Conservation (phyloP, 1,140 invertebrate species). For the Drosophila ficusphila region DNA sequence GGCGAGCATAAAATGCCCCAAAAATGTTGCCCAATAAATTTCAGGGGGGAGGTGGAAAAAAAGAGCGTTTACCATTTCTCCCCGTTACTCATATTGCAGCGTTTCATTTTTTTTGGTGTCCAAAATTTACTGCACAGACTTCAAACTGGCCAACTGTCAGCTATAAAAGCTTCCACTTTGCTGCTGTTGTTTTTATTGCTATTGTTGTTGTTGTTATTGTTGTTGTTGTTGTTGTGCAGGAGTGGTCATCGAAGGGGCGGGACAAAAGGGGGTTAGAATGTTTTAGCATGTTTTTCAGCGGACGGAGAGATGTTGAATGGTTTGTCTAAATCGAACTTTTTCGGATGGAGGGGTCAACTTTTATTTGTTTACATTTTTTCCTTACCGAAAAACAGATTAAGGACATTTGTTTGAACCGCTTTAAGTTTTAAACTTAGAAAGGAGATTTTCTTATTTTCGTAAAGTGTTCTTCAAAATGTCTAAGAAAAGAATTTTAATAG, state of each 20-base stretch:
- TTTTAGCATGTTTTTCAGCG: slow-evolving; percentile 50
- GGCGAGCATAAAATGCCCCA: slow-evolving; percentile 45
- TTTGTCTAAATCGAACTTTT: slow-evolving; percentile 41
- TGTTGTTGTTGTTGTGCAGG: slow-evolving; percentile 1
- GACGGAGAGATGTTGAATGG: slow-evolving; percentile 17
- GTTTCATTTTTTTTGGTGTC: slow-evolving; percentile 12
- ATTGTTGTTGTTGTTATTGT: background rate
- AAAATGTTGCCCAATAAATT: slow-evolving; percentile 67
- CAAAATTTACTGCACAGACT: slow-evolving; percentile 58
- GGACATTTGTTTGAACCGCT: background rate
- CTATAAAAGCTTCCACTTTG: slow-evolving; percentile 58
- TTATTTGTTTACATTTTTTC: slow-evolving; percentile 17
- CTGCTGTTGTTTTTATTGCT: background rate
- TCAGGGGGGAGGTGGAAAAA: slow-evolving; percentile 19
- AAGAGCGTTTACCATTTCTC: slow-evolving; percentile 12
- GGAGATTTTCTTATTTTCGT: background rate
- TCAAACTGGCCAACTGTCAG: slow-evolving; percentile 46
- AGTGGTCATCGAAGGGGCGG: slow-evolving; percentile 26
- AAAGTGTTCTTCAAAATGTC: background rate
- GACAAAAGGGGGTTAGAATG: slow-evolving; percentile 19
- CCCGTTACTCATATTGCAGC: slow-evolving; percentile 26
- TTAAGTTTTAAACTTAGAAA: slow-evolving; percentile 2
- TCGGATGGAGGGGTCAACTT: slow-evolving; percentile 18
- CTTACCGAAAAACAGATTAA: background rate
- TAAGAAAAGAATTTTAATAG: background rate